Conservation (phyloP, 2,888 invertebrate genomes). For the Pomacea canaliculata region DNA sequence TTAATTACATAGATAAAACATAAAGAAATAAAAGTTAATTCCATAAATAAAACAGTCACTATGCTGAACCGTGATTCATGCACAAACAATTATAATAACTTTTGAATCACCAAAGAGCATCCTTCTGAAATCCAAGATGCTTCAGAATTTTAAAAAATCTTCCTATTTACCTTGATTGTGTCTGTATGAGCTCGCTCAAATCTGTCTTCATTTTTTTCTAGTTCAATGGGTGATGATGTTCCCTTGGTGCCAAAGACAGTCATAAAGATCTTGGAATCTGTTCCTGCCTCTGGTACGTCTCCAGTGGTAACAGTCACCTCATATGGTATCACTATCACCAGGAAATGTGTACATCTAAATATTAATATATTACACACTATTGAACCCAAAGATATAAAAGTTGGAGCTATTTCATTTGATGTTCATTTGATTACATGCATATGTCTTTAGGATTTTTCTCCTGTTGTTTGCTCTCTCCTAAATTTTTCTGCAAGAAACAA, state of each 20-base stretch:
- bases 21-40: no score
- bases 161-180: constrained; percentile 54
- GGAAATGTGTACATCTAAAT: no score
- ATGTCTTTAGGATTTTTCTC: no score
- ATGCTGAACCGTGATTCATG: no score
- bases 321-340: constrained; percentile 64
- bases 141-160: no score
- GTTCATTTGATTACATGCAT: no score
- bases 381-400: background rate
- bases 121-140: no score
- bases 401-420: background rate
- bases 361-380: background rate
- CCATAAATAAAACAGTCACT: no score
- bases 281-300: constrained; percentile 65
- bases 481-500: no score
- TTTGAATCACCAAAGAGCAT: no score
- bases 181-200: constrained; percentile 67
- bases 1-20: background rate
- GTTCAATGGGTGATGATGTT: constrained; percentile 52
- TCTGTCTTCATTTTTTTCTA: constrained; percentile 65
- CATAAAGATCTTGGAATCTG: constrained; percentile 63
- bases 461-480: no score
- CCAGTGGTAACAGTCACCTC: constrained; percentile 66
- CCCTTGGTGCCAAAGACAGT: constrained; percentile 66
- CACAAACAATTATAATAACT: no score